Conservation (phyloP, 92 coral and sea anemone species). For the Palythoa grandiflora region DNA sequence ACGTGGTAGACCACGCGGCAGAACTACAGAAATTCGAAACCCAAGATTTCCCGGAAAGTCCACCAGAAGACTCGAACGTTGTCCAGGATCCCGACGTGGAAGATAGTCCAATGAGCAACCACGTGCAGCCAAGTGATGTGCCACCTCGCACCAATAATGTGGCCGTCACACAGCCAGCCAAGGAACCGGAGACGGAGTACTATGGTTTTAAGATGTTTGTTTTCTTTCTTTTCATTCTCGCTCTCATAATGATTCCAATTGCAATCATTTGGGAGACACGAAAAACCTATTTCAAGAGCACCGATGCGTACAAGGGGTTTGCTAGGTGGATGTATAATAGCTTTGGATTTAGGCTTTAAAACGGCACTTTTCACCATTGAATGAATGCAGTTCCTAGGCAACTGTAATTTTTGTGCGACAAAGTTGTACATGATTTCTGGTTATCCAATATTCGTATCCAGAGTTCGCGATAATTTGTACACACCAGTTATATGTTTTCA, state of each 20-base stretch:
- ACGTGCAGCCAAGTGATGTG: conserved; percentile 59
- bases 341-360: conserved; percentile 70
- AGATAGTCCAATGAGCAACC: conserved; percentile 67
- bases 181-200: conserved; percentile 77
- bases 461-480: conserved; percentile 12
- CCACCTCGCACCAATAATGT: conserved; percentile 7
- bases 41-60: conserved; percentile 82
- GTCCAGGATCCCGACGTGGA: conserved; percentile 50
- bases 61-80: conserved; percentile 68
- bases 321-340: conserved; percentile 77
- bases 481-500: background rate
- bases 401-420: conserved; percentile 27
- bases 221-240: conserved; percentile 87
- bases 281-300: conserved; percentile 84
- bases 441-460: conserved; percentile 8
- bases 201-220: conserved; percentile 93
- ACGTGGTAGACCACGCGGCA: conserved; percentile 58
- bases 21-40: conserved; percentile 92
- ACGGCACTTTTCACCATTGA: background rate
- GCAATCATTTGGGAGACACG: conserved; percentile 94
- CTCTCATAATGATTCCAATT: conserved; percentile 91
- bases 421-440: conserved; percentile 23
- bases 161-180: conserved; percentile 36
- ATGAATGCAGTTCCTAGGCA: background rate
- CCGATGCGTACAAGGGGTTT: conserved; percentile 80